Base-by-base conservation (phyloP, 2,888 invertebrate genomes). In the Eucera pruinosa region DNA sequence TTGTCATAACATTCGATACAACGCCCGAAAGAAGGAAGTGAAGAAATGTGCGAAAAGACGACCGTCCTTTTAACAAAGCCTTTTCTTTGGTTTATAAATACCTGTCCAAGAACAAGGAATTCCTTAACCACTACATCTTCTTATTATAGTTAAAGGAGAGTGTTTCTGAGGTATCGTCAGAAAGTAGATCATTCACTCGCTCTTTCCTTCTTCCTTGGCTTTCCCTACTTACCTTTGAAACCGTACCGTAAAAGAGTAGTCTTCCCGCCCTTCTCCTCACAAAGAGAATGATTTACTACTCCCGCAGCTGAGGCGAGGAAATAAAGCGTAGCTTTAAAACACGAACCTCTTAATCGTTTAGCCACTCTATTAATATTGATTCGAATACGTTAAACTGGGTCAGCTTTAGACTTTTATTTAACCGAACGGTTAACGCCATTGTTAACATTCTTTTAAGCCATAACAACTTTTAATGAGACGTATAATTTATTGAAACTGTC, bases 101-200 rank as follows among this genome's bases (percentile, higher is more conserved):
- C 27, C 27, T 7, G 15, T 18, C 4, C 13, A 20, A 5, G 0
- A 36, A 47, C 15, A 39, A 25, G 58, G 27, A 20, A 27, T 45
- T 54, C 9, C 20, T 33, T n/a, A 43, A 4, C 1, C 7, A 36
- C 41, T 15, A 45, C 52, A 43, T 58, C 27, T 47, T 52, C 11
- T 13, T 58, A 27, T 72, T 52, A 45, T 25, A 36, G 55, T 39
- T 7, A 41, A 57, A 41, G 43, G 23, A 36, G 45, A 43, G 33
- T 54, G 55, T 68, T 57, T 57, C 43, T 20, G 25, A 57, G 43
- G 69, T 69, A 62, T 62, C 69, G 55, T 48, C 27, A 15, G 69
- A 74, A 62, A 62, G 55, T 69, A 62, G 57, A 64, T 74, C 73
- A 67, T 67, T 77, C 67, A 25, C 52, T 15, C 57, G 23, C 54